Evolutionary conservation across 2,113 vertebrate genomes (phyloP), one percentile per base, ranked within the genome.

Genomic region (Stercorarius parasiticus): DNA sequence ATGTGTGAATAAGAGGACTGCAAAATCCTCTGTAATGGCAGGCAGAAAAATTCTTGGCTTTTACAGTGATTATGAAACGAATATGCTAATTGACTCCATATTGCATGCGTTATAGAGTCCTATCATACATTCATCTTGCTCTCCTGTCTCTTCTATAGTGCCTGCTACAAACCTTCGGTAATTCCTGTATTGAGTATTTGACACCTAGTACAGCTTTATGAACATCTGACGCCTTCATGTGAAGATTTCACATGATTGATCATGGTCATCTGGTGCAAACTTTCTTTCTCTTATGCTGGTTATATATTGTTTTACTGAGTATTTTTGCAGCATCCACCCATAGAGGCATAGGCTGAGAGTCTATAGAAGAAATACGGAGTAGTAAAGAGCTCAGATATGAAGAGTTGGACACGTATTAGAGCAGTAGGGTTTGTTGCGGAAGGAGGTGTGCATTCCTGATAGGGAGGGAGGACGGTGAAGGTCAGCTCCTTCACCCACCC

Each of bases 271-370:
- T 45, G 25, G 16, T 65, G 23, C 45, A 26, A 61, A 38, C 32
- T 16, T 66, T 16, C 15, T 82, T 30, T 70, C 61, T 74, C 20
- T 58, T 49, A 19, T 2, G 3, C 30, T 45, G 45, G 6, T 42
- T 65, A 8, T 23, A 6, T 0, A 4, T 58, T 50, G 17, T 38
- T 69, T 58, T n/a, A 20, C 23, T 4, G 2, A 0, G 1, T 45
- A 4, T 58, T 82, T 82, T 26, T 53, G 38, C 69, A 77, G 58
- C 47, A 15, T 77, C 40, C 15, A 11, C 21, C 43, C 10, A 0
- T 3, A 50, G 13, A 55, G 50, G n/a, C 23, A 34, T 16, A 73
- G 52, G 11, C 49, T 67, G 27, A 25, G 29, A 43, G 61, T 30
- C 56, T n/a, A 0, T 27, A 13, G 26, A 42, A 49, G 26, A 66